Evolutionary conservation across 2,797 vertebrate genomes (phyloP), one percentile per base, ranked within the genome.

Genomic region (Phoebastria nigripes): DNA sequence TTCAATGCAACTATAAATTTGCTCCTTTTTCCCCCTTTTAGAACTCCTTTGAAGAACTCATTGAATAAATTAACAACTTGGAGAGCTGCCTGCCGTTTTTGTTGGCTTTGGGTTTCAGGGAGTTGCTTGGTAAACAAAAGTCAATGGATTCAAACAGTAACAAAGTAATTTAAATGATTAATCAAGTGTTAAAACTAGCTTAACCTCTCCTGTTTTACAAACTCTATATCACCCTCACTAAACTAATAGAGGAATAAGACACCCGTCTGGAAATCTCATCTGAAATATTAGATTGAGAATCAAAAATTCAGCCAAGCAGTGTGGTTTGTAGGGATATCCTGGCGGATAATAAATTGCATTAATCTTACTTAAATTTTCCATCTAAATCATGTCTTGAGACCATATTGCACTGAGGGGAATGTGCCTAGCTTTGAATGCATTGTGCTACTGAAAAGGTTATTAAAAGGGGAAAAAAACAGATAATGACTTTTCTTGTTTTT

Each of bases 231-330:
- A 99, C 99, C 98, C 99, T 97, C 96, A 98, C 98, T 98, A 97
- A 97, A 98, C 98, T 98, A 98, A 98, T 98, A 98, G 98, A 98
- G 98, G 99, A 99, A 98, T 98, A 98, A 98, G 98, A 99, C 98
- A 98, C 98, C 96, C 97, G 97, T 99, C 99, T 99, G 99, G 99
- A 99, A 99, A 99, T 98, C 99, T 99, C 99, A 99, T 99, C 98
- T 99, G 98, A 97, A 98, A 98, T 98, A 97, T 98, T 98, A 99
- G 97, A 98, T 97, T 97, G 96, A 96, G 98, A 98, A 98, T 98
- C 98, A 97, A 98, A 98, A 98, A 98, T 98, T 98, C 98, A 98
- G 98, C 98, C 97, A 98, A 99, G 98, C 96, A 97, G 97, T 98
- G 96, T 97, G 98, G 98, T 99, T 99, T 99, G 98, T 99, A 98